Evolutionary conservation across 1,140 invertebrate species (phyloP), one percentile per base, ranked within the genome.

Genomic region (Spodoptera litura): DNA sequence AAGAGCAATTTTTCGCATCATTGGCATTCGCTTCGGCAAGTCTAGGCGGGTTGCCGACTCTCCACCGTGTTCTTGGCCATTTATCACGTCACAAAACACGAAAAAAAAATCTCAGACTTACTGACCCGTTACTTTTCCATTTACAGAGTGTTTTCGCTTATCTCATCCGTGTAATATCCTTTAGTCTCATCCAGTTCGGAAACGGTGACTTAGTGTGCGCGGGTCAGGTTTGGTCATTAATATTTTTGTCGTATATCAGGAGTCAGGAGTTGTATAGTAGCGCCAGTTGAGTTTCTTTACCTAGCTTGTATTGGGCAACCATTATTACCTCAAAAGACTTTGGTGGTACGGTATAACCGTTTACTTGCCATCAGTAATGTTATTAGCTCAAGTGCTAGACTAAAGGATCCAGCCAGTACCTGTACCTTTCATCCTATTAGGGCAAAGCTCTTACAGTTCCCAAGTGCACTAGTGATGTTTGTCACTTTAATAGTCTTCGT

Each of bases 111-210:
- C 88, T 87, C 87, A 80, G 81, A 86, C 81, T 88, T 86, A 91
- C 87, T 94, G 91, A 92, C 90, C 91, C 90, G 91, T 87, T 89
- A 87, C 88, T 91, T 94, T 94, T 91, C 91, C 87, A 93, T 94
- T 94, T 92, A 89, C 88, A 88, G 84, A 88, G 84, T 88, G 87
- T 89, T 87, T 85, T 87, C 83, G 83, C 85, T 90, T 90, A 91
- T 91, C 89, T 92, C 86, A 86, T 88, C 85, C 86, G 80, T 86
- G 83, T 89, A 88, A 90, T 88, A 84, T 83, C 81, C 79, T 85
- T 87, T 84, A 88, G 81, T 78, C 78, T 73, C 71, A 71, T 82
- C 80, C 55, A 75, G 52, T 71, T 56, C 38, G 55, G 61, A 44
- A 72, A 72, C 53, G 55, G 35, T 73, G 55, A 73, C 71, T 73